Base-by-base conservation (phyloP, 1,140 invertebrate genomes). In the Musca domestica region DNA sequence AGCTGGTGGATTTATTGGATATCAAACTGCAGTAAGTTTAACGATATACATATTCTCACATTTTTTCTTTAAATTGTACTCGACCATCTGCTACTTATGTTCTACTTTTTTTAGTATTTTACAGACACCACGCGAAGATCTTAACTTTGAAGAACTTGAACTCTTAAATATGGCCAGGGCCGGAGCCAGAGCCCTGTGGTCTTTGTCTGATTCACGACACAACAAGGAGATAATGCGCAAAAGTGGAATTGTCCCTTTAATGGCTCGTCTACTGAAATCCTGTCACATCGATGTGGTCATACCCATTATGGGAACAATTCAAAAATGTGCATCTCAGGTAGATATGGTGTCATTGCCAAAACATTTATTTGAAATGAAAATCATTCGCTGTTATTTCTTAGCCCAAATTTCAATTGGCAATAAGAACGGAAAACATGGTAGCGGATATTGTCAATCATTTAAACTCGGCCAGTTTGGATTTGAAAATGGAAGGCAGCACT, bases 351-450 rank as follows among this genome's bases (percentile, higher is more conserved):
- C 1, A 54, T 27, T 34, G 34, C 6, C 20, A 7, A 46, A 0
- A 27, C 17, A 41, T 46, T 17, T 30, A 3, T 30, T 4, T n/a
- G 27, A 9, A 30, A 4, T 3, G 48, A 20, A 49, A 17, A 49
- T 20, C 3, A 56, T 56, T 20, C n/a, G n/a, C n/a, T n/a, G n/a
- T n/a, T n/a, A n/a, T n/a, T n/a, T n/a, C n/a, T n/a, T 83, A 81
- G 68, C 76, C 76, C 27, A 87, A 85, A 73, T 94, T 92, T 75
- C 89, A 94, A 75, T 74, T 95, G 23, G 93, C 93, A 1, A 94
- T 96, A 56, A 90, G 95, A 72, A 93, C 91, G 1, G 92, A 94
- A 80, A 91, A 91, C 52, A 94, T 97, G 87, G 89, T 96, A 3
- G 83, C 87, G 14, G 91, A 95, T 74, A 88, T 96, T 52, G 93